A percentile compares a stretch with the other conserved stretches of the same genome.
Conservation (phyloP, 2,797 vertebrate species). For the Sardinella longiceps region DNA sequence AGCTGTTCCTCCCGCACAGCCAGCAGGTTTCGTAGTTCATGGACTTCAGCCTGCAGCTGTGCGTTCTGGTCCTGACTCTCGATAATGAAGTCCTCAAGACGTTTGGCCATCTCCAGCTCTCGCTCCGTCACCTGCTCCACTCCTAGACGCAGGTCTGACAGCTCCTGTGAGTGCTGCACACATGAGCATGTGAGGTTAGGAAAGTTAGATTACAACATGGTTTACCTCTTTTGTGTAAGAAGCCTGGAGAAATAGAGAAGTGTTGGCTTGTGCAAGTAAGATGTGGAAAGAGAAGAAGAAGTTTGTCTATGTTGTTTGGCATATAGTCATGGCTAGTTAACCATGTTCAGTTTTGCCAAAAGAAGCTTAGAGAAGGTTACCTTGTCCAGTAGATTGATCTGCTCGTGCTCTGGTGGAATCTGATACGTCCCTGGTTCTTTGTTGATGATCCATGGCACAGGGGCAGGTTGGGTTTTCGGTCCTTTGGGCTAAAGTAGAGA, state of each 20-base stretch:
- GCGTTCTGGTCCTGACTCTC: constrained; percentile 79
- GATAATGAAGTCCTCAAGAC: constrained; percentile 75
- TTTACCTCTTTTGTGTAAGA: not conserved
- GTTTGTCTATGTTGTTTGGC: not conserved
- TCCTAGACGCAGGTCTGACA: constrained; percentile 76
- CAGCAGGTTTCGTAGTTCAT: constrained; percentile 69
- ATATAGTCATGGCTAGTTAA: not conserved
- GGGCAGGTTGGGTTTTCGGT: constrained; percentile 62
- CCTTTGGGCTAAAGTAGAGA: constrained; percentile 53
- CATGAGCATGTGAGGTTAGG: not conserved
- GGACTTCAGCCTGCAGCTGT: constrained; percentile 69
- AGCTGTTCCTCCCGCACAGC: constrained; percentile 71
- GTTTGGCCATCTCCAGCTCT: constrained; percentile 79
- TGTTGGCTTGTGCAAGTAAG: not conserved
- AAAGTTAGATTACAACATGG: not conserved
- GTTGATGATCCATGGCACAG: constrained; percentile 73
- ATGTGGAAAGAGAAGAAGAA: not conserved
- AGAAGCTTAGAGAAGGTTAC: constrained; percentile 57
- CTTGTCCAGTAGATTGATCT: constrained; percentile 69
- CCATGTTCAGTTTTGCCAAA: not conserved
- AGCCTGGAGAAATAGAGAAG: not conserved
- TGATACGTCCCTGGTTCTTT: constrained; percentile 58
- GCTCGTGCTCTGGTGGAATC: constrained; percentile 61
- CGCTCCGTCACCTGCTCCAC: constrained; percentile 80
- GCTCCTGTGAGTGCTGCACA: constrained; percentile 73